Evolutionary conservation across 2,113 vertebrate species (phyloP).

Genomic region (Fregata magnificens): DNA sequence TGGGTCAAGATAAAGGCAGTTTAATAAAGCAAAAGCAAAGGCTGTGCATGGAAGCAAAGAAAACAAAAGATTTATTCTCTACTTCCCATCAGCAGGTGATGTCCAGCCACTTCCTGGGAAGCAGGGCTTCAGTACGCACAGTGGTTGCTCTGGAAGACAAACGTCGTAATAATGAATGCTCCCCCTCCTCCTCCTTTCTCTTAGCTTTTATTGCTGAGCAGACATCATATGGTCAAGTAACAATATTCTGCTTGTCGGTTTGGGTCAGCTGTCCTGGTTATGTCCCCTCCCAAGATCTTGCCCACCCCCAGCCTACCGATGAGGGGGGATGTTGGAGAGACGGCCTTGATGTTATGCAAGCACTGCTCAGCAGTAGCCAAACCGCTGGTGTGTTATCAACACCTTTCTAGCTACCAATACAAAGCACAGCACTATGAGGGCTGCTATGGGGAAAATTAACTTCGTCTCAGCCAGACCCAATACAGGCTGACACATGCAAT

Average conservation of each 20-base stretch:
- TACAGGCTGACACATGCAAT: background rate
- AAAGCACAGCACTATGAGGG: background rate
- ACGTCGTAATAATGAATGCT: fast-evolving
- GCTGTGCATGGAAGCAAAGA: too few relatives aligned
- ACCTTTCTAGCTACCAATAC: background rate
- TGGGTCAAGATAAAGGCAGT: background rate
- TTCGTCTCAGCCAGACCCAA: background rate
- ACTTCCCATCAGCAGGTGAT: too few relatives aligned
- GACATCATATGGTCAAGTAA: background rate
- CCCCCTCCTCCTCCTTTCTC: background rate
- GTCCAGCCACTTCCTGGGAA: background rate
- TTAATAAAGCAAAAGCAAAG: background rate
- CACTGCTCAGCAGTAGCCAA: background rate
- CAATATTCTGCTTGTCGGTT: background rate
- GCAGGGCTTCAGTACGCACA: background rate
- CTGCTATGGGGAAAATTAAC: background rate
- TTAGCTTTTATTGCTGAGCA: background rate
- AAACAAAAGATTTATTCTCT: too few relatives aligned
- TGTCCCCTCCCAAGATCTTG: background rate
- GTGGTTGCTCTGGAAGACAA: background rate
- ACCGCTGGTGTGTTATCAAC: background rate
- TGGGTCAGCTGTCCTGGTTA: background rate
- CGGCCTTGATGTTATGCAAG: background rate
- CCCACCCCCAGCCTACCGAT: background rate
- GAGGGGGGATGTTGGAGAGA: background rate